Base-by-base conservation (phyloP, 2,797 vertebrate species). In the Acrossocheilus fasciatus region DNA sequence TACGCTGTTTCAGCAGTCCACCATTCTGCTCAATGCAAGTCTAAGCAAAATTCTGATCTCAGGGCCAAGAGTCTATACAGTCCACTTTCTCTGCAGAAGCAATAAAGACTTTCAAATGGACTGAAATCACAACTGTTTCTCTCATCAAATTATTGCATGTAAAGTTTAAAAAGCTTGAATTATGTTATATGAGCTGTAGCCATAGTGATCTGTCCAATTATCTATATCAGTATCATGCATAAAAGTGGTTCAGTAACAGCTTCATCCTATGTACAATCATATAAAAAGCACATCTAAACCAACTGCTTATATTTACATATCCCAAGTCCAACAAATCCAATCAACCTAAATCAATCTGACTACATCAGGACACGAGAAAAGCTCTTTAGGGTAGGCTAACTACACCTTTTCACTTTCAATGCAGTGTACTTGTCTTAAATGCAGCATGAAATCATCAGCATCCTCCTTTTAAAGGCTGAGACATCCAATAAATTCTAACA, bases 1-100 rank as follows among this genome's bases (percentile, higher is more conserved):
- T 68, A 15, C 54, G 85, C 85, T 86, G 85, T 41, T 86, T 86
- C 85, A 86, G 85, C 85, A 86, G 69, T 74, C 70, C 70, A 52
- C 34, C 26, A 17, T 81, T 81, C 68, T 62, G 39, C 68, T 62
- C 85, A 81, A 17, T 75, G 85, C 85, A 86, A 81, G 57, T 81
- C 84, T 81, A 86, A 86, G 85, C 85, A 81, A 64, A 86, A 66
- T 75, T 74, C 78, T 52, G 52, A 64, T 81, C 69, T 86, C 68
- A 78, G 39, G 20, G 54, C 34, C 43, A 41, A 41, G 26, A 43
- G 36, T 43, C 68, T 66, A 30, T 39, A 26, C 26, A n/a, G 23
- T 66, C 20, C 78, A 50, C 52, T 43, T 57, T 17, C 23, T 54
- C 83, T 23, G 75, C 26, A 79, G 17, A 77, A 54, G 47, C 70